phyloP scores from a whole-genome alignment of 2,888 invertebrate species.

The Aethes cnicana region DNA sequence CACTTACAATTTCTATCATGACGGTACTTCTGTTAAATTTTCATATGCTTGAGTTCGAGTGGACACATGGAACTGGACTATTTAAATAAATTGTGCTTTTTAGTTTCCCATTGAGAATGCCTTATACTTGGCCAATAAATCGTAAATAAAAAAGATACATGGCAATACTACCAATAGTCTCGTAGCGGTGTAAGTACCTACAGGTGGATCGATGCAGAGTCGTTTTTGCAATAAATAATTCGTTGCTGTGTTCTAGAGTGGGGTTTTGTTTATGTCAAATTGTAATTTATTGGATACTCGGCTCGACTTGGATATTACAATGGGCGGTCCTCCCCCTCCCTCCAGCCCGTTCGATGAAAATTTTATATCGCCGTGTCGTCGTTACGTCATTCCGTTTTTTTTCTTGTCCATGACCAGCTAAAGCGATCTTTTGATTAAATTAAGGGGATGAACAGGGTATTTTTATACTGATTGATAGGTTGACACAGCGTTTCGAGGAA shows the following conservation, averaged over 20 bases:
- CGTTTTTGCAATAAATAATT: constrained; percentile 73
- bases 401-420: constrained; percentile 73
- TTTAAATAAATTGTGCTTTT: too few species aligned
- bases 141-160: too few species aligned
- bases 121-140: too few species aligned
- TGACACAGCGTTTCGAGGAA: constrained; percentile 77
- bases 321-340: constrained; percentile 52
- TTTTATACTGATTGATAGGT: constrained; percentile 81
- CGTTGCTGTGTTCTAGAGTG: constrained; percentile 63
- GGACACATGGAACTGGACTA: too few species aligned
- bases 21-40: not conserved
- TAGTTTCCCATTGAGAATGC: too few species aligned
- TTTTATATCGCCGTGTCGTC: constrained; percentile 74
- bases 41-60: not conserved
- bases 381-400: constrained; percentile 75
- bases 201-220: constrained; percentile 35
- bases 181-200: too few species aligned
- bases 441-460: constrained; percentile 78
- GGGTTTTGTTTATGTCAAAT: constrained; percentile 80
- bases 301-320: constrained; percentile 76
- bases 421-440: constrained; percentile 82
- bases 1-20: constrained; percentile 45
- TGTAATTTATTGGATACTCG: constrained; percentile 78
- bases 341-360: constrained; percentile 67
- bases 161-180: too few species aligned